Evolutionary conservation across 2,797 vertebrate species (phyloP).

Genomic region (Cirrhinus molitorella): DNA sequence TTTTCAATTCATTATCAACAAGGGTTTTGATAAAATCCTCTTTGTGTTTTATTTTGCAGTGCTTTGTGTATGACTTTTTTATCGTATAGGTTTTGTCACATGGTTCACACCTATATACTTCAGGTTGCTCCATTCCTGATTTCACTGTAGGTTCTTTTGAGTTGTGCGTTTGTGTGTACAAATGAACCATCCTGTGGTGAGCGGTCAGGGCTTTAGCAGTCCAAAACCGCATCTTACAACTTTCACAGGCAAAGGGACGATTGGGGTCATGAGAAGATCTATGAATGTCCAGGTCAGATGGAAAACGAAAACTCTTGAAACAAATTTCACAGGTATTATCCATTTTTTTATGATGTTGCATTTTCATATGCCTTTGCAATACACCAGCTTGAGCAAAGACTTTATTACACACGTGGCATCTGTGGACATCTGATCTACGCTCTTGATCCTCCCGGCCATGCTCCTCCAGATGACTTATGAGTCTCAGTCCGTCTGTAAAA

Average conservation of each 20-base stretch:
- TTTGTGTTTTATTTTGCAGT: slow-evolving; percentile 72
- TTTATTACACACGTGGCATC: slow-evolving; percentile 72
- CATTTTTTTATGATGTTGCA: slow-evolving; percentile 62
- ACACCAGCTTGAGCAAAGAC: slow-evolving; percentile 64
- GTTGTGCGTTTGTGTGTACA: slow-evolving; percentile 19
- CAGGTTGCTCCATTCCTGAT: neutral
- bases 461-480: slow-evolving; percentile 84
- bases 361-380: slow-evolving; percentile 76
- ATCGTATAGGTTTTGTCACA: slow-evolving; percentile 75
- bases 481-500: slow-evolving; percentile 83
- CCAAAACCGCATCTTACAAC: slow-evolving; percentile 73
- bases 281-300: slow-evolving; percentile 74
- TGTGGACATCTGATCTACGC: slow-evolving; percentile 57
- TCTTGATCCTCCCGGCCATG: slow-evolving; percentile 80
- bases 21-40: slow-evolving; percentile 38
- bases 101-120: slow-evolving; percentile 70
- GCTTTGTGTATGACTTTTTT: slow-evolving; percentile 75
- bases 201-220: slow-evolving; percentile 67
- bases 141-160: neutral
- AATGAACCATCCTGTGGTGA: slow-evolving; percentile 72
- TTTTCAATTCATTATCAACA: slow-evolving; percentile 44
- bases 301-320: slow-evolving; percentile 60
- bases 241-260: slow-evolving; percentile 72
- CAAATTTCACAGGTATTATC: slow-evolving; percentile 72
- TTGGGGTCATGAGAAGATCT: slow-evolving; percentile 71